phyloP scores from a whole-genome alignment of 2,797 vertebrate species.

The Cygnus olor region DNA sequence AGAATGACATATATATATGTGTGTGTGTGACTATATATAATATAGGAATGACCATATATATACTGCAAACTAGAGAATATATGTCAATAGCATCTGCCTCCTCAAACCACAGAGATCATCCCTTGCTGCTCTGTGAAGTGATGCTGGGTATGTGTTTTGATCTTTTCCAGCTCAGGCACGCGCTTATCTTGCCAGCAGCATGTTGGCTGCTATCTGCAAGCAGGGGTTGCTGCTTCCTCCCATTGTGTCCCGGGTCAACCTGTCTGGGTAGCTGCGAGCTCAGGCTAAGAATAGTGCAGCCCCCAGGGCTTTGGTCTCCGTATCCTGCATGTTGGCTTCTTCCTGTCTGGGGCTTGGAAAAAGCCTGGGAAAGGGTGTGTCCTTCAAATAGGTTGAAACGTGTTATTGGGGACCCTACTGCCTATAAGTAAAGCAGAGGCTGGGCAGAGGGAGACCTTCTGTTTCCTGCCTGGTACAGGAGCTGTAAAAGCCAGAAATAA shows the following conservation, averaged over 20 bases:
- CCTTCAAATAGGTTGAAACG: neutral
- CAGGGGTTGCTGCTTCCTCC: constrained; percentile 35
- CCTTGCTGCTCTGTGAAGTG: neutral
- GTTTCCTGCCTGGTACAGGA: constrained; percentile 18
- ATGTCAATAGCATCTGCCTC: neutral
- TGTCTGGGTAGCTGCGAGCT: neutral
- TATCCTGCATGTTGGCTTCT: constrained; percentile 22
- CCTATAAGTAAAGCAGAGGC: neutral
- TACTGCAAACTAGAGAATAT: neutral
- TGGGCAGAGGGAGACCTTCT: neutral
- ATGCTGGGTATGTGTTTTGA: neutral
- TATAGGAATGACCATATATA: neutral
- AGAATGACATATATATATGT: neutral
- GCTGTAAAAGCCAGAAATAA: neutral
- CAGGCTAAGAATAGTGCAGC: constrained; percentile 48
- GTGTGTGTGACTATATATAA: no score
- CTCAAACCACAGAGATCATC: neutral
- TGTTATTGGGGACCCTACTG: neutral
- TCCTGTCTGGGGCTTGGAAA: constrained; percentile 30
- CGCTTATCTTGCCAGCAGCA: neutral
- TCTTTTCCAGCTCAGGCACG: accelerated
- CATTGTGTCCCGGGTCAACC: constrained; percentile 29
- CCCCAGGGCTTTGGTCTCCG: constrained; percentile 13
- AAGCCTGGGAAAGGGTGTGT: constrained; percentile 51
- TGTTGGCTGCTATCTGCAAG: neutral